Evolutionary conservation across 1,140 invertebrate genomes (phyloP).

Genomic region (Coptotermes formosanus): DNA sequence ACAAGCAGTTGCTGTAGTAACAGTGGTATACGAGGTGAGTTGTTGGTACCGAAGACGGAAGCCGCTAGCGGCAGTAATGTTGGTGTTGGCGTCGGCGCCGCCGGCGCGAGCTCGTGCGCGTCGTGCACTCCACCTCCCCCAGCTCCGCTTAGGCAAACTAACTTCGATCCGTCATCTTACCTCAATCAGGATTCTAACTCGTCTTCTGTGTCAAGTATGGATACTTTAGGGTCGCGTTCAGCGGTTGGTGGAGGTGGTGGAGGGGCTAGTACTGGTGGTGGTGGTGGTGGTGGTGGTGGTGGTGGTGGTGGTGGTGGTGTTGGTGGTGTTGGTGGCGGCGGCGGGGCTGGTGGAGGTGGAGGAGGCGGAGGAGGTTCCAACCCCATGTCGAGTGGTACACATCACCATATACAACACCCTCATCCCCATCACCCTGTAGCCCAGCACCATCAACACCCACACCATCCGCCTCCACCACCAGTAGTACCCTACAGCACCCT

Average conservation of each 20-base stretch:
- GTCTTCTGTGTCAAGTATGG: slow-evolving; percentile 69
- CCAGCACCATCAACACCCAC: slow-evolving; percentile 48
- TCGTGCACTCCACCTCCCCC: slow-evolving; percentile 39
- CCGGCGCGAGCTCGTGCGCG: slow-evolving; percentile 43
- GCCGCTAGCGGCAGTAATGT: slow-evolving; percentile 44
- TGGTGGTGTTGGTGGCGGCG: no score
- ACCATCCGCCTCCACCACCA: slow-evolving; percentile 47
- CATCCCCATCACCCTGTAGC: slow-evolving; percentile 49
- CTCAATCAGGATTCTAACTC: slow-evolving; percentile 70
- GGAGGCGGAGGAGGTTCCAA: background rate
- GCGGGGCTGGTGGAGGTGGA: no score
- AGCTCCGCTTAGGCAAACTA: slow-evolving; percentile 43
- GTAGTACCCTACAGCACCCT: slow-evolving; percentile 50
- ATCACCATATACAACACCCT: slow-evolving; percentile 47
- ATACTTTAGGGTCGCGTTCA: slow-evolving; percentile 56
- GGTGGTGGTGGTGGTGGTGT: no score
- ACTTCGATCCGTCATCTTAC: slow-evolving; percentile 54
- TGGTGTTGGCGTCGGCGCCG: slow-evolving; percentile 46
- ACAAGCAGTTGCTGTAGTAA: slow-evolving; percentile 54
- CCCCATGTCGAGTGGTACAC: background rate
- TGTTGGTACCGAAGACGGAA: slow-evolving; percentile 65
- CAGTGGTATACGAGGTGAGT: slow-evolving; percentile 46
- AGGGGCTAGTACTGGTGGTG: background rate
- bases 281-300: background rate
- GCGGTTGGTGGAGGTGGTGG: background rate